Evolutionary conservation across 2,113 vertebrate genomes (phyloP).

Genomic region (Neolamprologus variostigma): DNA sequence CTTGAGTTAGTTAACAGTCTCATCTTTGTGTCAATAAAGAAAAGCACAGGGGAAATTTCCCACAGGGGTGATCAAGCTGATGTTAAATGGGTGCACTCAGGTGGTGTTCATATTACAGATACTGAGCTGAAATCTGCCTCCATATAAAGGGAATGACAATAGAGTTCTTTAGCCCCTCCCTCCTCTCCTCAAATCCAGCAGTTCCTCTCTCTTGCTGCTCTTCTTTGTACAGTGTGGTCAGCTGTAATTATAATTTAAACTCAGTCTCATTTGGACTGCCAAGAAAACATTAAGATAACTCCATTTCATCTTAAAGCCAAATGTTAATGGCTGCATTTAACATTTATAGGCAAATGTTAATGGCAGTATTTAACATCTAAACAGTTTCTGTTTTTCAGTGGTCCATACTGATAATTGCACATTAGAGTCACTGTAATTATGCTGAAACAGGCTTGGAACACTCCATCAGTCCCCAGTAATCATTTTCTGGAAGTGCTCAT

Average conservation of each 20-base stretch:
- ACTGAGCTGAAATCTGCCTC: background rate
- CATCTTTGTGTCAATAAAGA: background rate
- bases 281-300: slow-evolving; percentile 26
- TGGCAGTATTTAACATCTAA: slow-evolving; percentile 35
- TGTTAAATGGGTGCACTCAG: background rate
- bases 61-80: background rate
- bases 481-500: slow-evolving; percentile 7
- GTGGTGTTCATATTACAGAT: background rate
- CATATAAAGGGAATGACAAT: background rate
- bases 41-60: background rate
- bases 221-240: background rate
- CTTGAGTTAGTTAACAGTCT: background rate
- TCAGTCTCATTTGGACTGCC: background rate
- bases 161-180: background rate
- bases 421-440: slow-evolving; percentile 33
- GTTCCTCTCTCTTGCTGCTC: background rate
- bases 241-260: background rate
- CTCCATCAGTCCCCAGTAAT: slow-evolving; percentile 18
- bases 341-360: slow-evolving; percentile 58
- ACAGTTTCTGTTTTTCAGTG: slow-evolving; percentile 19
- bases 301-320: slow-evolving; percentile 14
- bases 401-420: slow-evolving; percentile 45
- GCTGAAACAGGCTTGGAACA: slow-evolving; percentile 7
- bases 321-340: slow-evolving; percentile 52
- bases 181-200: background rate